Evolutionary conservation across 2,888 invertebrate genomes (phyloP).

Genomic region (Ceraclea dissimilis): DNA sequence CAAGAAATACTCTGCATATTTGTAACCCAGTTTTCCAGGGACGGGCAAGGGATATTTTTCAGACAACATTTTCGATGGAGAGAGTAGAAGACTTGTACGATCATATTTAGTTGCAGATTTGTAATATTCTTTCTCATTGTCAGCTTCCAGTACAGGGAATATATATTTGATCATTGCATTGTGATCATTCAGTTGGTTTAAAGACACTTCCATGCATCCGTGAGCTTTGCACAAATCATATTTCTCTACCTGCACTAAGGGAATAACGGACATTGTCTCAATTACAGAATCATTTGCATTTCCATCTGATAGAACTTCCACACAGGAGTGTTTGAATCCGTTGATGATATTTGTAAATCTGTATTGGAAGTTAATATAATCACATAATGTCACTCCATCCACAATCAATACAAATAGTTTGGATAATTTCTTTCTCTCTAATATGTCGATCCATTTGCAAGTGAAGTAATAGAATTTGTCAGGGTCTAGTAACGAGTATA

Average conservation of each 20-base stretch:
- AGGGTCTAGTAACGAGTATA: not conserved
- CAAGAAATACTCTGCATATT: not conserved
- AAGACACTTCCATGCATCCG: not conserved
- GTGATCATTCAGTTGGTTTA: not conserved
- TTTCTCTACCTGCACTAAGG: not conserved
- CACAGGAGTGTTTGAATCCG: not conserved
- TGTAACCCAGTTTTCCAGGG: not conserved
- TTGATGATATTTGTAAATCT: not conserved
- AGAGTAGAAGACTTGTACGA: not conserved
- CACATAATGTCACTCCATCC: not conserved
- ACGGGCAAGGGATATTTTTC: not conserved
- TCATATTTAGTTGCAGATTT: not conserved
- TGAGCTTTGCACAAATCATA: not conserved
- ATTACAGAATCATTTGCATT: not conserved
- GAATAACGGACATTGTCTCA: not conserved
- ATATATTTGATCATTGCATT: not conserved
- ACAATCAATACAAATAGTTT: not conserved
- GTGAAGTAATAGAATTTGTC: not conserved
- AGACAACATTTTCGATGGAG: not conserved
- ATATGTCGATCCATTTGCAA: not conserved
- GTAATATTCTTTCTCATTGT: not conserved
- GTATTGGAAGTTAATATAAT: not conserved
- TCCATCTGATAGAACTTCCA: not conserved
- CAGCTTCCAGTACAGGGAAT: not conserved
- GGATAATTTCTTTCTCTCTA: not conserved